Base-by-base conservation (phyloP, 2,113 vertebrate species). In the Psettodes erumei region DNA sequence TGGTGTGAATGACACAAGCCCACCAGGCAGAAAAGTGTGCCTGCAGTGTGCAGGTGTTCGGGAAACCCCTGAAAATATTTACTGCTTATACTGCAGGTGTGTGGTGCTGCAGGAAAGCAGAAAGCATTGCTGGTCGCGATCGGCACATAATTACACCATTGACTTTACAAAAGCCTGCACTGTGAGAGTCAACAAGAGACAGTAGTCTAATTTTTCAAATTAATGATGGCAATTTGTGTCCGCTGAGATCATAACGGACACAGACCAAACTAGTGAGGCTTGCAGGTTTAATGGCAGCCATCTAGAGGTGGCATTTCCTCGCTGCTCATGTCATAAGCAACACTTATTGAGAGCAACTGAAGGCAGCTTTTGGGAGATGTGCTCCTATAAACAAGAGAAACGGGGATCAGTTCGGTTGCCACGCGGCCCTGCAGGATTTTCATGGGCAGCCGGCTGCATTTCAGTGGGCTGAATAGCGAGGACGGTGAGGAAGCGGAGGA, bases 401-500 rank as follows among this genome's bases (percentile, higher is more conserved):
- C 38, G 50, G 54, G 60, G 19, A 50, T 64, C 25, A 62, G 53
- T 19, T 30, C n/a, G 28, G 19, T n/a, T n/a, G 21, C 9, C 32
- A 8, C 61, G 50, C 61, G 50, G 40, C n/a, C 18, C 48, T 55
- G 77, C 43, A 54, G 86, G 53, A 60, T 71, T 82, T 84, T 87
- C 68, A 64, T 32, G 48, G 38, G 42, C 63, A 61, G 30, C 66
- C 30, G 9, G 64, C 43, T 68, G 1, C 61, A 63, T 69, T 61
- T 82, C 13, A 40, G 59, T 25, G 40, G 61, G 87, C 76, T n/a
- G n/a, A 84, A 56, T 63, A 53, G 63, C n/a, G n/a, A n/a, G 54
- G 72, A 84, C 25, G 50, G 82, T 19, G 82, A 88, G 85, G 82
- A 87, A 86, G 81, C 65, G n/a, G 71, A 66, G 66, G 82, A 89